Conservation (phyloP, 2,113 vertebrate species). For the Pseudolaguvia tuberculata region DNA sequence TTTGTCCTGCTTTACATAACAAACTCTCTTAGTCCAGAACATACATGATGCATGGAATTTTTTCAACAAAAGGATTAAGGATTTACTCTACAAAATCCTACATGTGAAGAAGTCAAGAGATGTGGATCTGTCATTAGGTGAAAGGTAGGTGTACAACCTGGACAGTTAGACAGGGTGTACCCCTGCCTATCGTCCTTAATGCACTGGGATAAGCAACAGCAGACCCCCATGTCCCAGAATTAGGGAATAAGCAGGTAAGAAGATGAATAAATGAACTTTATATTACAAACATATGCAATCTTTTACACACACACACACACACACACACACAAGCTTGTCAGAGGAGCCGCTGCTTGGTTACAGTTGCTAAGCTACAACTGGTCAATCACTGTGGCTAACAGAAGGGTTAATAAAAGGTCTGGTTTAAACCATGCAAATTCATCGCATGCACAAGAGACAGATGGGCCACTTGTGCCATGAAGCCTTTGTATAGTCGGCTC, state of each 20-base stretch:
- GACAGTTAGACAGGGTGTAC: too few species aligned
- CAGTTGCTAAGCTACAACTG: constrained; percentile 11
- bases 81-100: background rate
- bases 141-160: too few species aligned
- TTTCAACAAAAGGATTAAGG: background rate
- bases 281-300: background rate
- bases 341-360: background rate
- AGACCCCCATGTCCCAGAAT: too few species aligned
- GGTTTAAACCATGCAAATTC: background rate
- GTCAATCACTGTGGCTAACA: background rate
- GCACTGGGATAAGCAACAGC: too few species aligned
- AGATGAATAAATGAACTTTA: too few species aligned
- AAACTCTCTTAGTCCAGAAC: background rate
- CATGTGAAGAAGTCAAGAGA: background rate
- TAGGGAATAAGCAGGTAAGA: too few species aligned
- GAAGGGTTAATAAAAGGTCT: constrained; percentile 1
- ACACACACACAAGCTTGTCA: background rate
- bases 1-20: background rate
- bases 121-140: too few species aligned
- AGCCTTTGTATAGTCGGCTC: background rate
- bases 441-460: background rate
- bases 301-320: background rate
- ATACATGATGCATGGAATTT: background rate
- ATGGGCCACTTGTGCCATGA: background rate
- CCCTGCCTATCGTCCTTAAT: too few species aligned